Base-by-base conservation (phyloP, 92 coral and sea anemone species). In the Plumapathes pennacea region DNA sequence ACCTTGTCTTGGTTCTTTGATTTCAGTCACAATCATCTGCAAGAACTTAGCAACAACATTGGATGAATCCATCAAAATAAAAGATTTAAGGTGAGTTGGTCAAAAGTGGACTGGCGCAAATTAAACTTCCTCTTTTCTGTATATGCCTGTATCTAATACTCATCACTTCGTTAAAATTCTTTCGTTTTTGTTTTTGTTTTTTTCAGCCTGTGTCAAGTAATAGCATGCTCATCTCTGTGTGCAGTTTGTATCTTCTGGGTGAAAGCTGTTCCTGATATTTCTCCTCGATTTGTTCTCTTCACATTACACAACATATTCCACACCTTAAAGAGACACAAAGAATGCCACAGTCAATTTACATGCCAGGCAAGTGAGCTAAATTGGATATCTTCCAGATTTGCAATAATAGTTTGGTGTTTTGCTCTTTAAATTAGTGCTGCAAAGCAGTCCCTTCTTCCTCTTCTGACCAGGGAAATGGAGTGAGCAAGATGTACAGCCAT, bases 141-240 rank as follows among this genome's bases (percentile, higher is more conserved):
- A 25, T 11, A 25, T 24, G 13, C 31, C 31, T 51, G 25, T 29
- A 24, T 51, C 32, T 24, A 51, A 51, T 23, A 51, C 17, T 32
- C 37, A 51, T 26, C 37, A 51, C 40, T n/a, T n/a, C n/a, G n/a
- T n/a, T 40, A 20, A 12, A n/a, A 14, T 25, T 39, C 13, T 12
- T 10, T 17, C 31, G 9, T 46, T 38, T 60, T 40, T 32, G 15
- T 42, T 34, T 48, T 17, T 36, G 29, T 18, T 66, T 78, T 90
- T 45, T 68, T 72, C 46, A 66, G 62, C 19, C 20, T 90, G 61
- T 90, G 97, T 49, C 87, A 81, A 38, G 74, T 81, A 22, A 64
- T 90, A 5, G 87, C 97, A 13, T 82, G 89, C 47, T 82, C 95
- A 12, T 77, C 95, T 1, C 78, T 85, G 40, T 90, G 97, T 39